These are phyloP conservation scores for Bombyx huttoni DNA, from an alignment of 2,888 invertebrate genomes.

Conservation along the genomic window DNA sequence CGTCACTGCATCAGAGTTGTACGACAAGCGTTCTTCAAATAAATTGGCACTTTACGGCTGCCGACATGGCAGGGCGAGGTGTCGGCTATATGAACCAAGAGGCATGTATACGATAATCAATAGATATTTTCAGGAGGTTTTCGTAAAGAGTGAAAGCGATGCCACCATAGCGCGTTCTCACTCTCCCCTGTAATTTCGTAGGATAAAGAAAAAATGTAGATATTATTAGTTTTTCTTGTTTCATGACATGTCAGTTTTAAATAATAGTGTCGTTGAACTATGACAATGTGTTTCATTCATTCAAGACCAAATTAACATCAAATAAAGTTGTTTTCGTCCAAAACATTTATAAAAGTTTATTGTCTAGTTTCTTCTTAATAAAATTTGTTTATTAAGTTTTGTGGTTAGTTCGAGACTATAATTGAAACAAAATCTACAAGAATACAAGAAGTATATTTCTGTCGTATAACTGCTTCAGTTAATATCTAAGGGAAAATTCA, in stretches of 20 bases:
- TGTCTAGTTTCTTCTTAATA: no score
- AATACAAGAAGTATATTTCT: no score
- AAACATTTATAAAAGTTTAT: no score
- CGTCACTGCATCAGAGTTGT: constrained; percentile 22
- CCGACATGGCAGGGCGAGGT: constrained; percentile 56
- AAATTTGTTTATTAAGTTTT: no score
- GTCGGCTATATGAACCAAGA: constrained; percentile 50
- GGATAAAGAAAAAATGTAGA: constrained; percentile 23
- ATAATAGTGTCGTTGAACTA: neutral
- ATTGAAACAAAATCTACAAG: no score
- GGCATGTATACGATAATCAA: constrained; percentile 66
- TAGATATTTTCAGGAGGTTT: constrained; percentile 73
- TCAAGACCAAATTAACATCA: no score
- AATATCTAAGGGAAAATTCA: no score
- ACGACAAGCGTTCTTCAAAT: constrained; percentile 53
- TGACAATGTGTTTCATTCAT: neutral
- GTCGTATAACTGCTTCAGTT: no score
- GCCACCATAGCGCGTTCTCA: constrained; percentile 39
- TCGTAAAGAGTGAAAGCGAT: constrained; percentile 52
- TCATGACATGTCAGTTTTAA: neutral
- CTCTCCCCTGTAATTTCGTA: constrained; percentile 54
- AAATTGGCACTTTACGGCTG: constrained; percentile 63
- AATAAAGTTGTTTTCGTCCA: no score
- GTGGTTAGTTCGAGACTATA: no score
- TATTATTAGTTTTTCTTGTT: neutral